Evolutionary conservation across 2,797 vertebrate genomes (phyloP), one percentile per base, ranked within the genome.

Genomic region (Chiroxiphia lanceolata): DNA sequence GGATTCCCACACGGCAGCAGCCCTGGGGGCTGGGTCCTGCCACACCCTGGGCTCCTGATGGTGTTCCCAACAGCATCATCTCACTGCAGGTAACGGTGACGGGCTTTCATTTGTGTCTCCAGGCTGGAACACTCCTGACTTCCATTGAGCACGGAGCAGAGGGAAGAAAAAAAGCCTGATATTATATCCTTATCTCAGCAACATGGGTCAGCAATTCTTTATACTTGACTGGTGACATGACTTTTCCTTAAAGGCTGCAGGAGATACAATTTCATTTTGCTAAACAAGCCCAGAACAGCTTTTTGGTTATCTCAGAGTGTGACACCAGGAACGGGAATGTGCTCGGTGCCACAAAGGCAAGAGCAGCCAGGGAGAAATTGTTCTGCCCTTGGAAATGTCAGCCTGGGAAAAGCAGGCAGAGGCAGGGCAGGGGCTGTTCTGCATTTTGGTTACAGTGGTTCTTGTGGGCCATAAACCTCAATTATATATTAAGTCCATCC

Each of bases 131-230:
- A 8, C 64, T 87, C 70, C 36, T 40, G 64, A 71, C 63, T 60
- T 44, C 15, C 38, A 59, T 33, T 0, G 3, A 81, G 54, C 67
- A 72, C 31, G 13, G 38, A 75, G 48, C 45, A 51, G 45, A 70
- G 53, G 51, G 80, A 45, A 77, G 76, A 83, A 80, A 67, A 82
- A 50, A 50, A 50, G 61, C 57, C 75, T 71, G 68, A 15, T 65
- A 70, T 81, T 60, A 81, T 60, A 63, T 29, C 70, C 95, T 94
- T 93, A 96, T 96, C 88, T 91, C 72, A 57, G 76, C 83, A 85
- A 45, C 15, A 77, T 83, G 90, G 86, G 83, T 76, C 77, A 77
- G 86, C 36, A 38, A 67, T 83, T 50, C 82, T 91, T 92, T 67
- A n/a, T 15, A 70, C 72, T 63, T 47, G 85, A 91, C 61, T 71